These are phyloP conservation scores for Jordanella pulchra DNA, from an alignment of 2,797 vertebrate genomes.

Conservation along the genomic window DNA sequence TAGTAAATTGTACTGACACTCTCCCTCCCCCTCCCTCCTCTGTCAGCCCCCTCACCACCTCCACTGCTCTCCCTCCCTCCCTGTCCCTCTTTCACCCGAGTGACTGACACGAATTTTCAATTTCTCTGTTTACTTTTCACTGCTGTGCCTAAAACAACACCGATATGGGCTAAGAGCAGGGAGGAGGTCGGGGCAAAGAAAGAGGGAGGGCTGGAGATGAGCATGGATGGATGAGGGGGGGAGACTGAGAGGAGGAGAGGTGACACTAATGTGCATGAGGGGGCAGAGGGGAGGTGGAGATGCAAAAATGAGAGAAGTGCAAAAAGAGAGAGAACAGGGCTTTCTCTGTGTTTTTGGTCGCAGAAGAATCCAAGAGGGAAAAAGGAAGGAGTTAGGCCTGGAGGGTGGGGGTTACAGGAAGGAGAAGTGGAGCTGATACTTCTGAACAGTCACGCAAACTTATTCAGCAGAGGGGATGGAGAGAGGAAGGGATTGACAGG, in stretches of 20 bases:
- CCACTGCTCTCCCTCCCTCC: conserved; percentile 51
- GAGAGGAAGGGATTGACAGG: conserved; percentile 1
- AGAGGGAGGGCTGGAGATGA: conserved; percentile 29
- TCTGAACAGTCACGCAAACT: conserved; percentile 63
- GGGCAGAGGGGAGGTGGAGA: conserved; percentile 14
- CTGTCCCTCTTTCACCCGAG: conserved; percentile 76
- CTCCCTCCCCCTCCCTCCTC: conserved; percentile 44
- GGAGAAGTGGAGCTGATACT: conserved; percentile 59
- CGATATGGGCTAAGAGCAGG: conserved; percentile 63
- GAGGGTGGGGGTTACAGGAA: conserved; percentile 55
- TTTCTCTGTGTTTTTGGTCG: conserved; percentile 68
- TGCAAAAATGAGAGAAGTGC: conserved; percentile 57
- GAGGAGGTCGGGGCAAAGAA: conserved; percentile 22
- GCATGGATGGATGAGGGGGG: conserved; percentile 16
- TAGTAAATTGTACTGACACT: conserved; percentile 80
- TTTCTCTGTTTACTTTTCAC: conserved; percentile 86
- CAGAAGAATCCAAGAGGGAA: conserved; percentile 59
- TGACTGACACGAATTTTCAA: conserved; percentile 86
- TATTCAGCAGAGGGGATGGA: conserved; percentile 28
- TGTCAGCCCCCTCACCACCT: conserved; percentile 50
- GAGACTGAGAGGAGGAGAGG: conserved; percentile 39
- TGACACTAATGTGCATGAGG: conserved; percentile 49
- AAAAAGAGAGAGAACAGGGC: conserved; percentile 69
- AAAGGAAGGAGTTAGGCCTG: conserved; percentile 38
- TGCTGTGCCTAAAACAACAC: conserved; percentile 86